phyloP scores from a whole-genome alignment of 2,888 invertebrate species.

The Sturmia bella region DNA sequence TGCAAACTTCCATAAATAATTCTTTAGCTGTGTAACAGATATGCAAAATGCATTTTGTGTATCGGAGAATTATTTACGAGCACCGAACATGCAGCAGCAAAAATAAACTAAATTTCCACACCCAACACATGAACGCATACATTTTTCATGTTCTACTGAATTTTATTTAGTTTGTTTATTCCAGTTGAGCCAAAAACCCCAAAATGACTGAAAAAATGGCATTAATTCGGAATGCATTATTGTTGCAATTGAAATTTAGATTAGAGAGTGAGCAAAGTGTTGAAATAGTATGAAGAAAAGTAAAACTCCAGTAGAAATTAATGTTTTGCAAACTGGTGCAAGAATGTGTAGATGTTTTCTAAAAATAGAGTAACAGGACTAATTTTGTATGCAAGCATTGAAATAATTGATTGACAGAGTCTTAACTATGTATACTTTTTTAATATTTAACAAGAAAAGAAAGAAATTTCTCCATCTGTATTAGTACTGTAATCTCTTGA shows the following conservation, averaged over 20 bases:
- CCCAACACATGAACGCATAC: conserved; percentile 52
- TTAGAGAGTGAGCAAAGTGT: conserved; percentile 2
- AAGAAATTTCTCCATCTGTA: too few species aligned
- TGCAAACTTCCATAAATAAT: conserved; percentile 30
- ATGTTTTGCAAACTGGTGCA: too few species aligned
- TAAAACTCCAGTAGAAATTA: too few species aligned
- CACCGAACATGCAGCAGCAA: conserved; percentile 59
- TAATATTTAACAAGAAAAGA: too few species aligned
- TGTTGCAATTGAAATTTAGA: conserved; percentile 25
- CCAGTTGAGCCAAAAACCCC: conserved; percentile 28
- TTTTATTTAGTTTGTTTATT: conserved; percentile 27
- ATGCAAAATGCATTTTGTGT: conserved; percentile 11
- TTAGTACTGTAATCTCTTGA: too few species aligned
- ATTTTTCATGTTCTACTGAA: conserved; percentile 50
- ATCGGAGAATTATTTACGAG: conserved; percentile 58
- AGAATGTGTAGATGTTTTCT: too few species aligned
- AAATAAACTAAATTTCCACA: conserved; percentile 41
- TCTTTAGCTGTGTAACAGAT: conserved; percentile 21
- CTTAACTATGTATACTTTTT: too few species aligned
- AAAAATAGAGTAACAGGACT: too few species aligned
- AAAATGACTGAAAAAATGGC: conserved; percentile 17
- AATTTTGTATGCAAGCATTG: too few species aligned
- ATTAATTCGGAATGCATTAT: conserved; percentile 9
- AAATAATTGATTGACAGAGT: too few species aligned
- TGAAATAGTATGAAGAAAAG: conserved; percentile 16